Evolutionary conservation across 2,113 vertebrate genomes (phyloP), one percentile per base, ranked within the genome.

Genomic region (Nesoenas mayeri): DNA sequence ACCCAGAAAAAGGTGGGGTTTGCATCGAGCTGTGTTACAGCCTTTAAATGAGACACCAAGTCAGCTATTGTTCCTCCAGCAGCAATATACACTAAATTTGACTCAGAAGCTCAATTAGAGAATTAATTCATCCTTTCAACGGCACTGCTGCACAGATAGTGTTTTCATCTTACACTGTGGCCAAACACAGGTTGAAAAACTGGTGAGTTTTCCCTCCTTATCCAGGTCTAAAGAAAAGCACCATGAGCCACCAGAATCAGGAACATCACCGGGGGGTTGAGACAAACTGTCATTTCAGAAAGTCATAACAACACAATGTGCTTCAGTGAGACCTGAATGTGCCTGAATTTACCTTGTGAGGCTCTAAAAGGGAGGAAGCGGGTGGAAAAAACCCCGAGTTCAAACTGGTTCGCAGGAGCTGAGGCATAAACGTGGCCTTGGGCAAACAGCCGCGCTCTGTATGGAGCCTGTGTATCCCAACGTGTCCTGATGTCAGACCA

Each of bases 171-270:
- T 29, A 34, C 0, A 19, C 4, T 21, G 31, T 24, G 31, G 58
- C 77, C 44, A 57, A 32, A 56, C 83, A 17, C 18, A n/a, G 64
- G 9, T 38, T 80, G 67, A n/a, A 31, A 56, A 91, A 0, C 31
- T 13, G 62, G n/a, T 48, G 44, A 20, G 40, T 89, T 58, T 42
- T 18, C 56, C 21, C 40, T 57, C 50, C 50, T 58, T 14, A 32
- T 4, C 18, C 38, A 42, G 32, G 62, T 51, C 50, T 64, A 40
- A 32, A 44, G 64, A 48, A 60, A 9, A 58, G 25, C 78, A 15
- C 5, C 85, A 4, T 0, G 8, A 53, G 36, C 61, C 60, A 10
- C 0, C 9, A 50, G 70, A 81, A n/a, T 20, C 5, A 2, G 40
- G 61, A 62, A 40, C 60, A 1, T 7, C 0, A 3, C 79, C 16